Percentiles rank a stretch among this genome's conserved stretches.
phyloP scores from a whole-genome alignment of 2,888 invertebrate species.

The Cryptus viduatorius region DNA sequence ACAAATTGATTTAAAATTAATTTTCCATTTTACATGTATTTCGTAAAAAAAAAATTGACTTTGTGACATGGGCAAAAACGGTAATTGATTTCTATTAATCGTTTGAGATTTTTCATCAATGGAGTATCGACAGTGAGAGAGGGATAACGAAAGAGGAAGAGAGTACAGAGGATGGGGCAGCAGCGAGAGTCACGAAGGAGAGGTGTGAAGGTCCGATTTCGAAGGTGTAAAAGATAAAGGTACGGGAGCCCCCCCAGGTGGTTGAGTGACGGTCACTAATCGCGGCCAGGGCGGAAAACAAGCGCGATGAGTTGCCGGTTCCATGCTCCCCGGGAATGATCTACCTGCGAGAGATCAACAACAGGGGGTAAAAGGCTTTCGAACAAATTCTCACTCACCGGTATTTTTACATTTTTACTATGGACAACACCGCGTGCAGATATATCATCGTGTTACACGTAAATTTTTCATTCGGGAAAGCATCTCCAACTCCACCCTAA shows the following conservation, averaged over 20 bases:
- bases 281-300: conserved; percentile 80
- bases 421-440: neutral
- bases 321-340: conserved; percentile 65
- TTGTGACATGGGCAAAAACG: neutral
- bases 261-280: conserved; percentile 78
- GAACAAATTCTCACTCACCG: conserved; percentile 7
- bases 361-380: conserved; percentile 35
- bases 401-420: neutral
- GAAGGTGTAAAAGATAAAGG: conserved; percentile 76
- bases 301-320: conserved; percentile 81
- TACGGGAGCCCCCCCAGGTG: conserved; percentile 76
- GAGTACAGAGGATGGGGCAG: conserved; percentile 42
- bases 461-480: conserved; percentile 3
- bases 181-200: conserved; percentile 37
- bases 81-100: neutral
- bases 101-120: conserved; percentile 1
- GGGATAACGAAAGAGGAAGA: too few relatives aligned
- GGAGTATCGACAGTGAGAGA: neutral
- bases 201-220: conserved; percentile 79
- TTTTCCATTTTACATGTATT: neutral
- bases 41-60: neutral
- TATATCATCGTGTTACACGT: conserved; percentile 5
- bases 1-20: neutral
- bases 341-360: conserved; percentile 62
- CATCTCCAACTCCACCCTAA: neutral